Percentiles rank a stretch among this genome's conserved stretches.
Evolutionary conservation across 2,113 vertebrate genomes (phyloP).

Genomic region (Clarias magur): DNA sequence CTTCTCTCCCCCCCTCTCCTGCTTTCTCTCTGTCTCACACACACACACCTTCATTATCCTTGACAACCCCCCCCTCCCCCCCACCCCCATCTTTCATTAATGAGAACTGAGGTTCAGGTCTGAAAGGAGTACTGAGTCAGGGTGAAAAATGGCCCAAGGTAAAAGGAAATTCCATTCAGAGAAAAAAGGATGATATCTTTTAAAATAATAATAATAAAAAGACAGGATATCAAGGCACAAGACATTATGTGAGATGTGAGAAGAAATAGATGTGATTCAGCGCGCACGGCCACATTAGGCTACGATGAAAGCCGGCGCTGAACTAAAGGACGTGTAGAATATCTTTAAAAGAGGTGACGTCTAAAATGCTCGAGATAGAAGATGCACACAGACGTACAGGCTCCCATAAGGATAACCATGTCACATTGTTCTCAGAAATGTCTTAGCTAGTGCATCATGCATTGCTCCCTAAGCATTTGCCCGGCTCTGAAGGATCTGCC

Average conservation of each 20-base stretch:
- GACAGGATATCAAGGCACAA: slow-evolving; percentile 13
- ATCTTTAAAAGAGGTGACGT: slow-evolving; percentile 20
- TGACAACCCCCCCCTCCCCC: background rate
- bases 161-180: slow-evolving; percentile 43
- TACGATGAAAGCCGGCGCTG: slow-evolving; percentile 3
- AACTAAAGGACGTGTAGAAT: slow-evolving; percentile 29
- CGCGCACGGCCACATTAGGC: slow-evolving; percentile 12
- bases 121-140: slow-evolving; percentile 23
- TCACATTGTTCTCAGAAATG: slow-evolving; percentile 18
- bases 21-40: background rate
- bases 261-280: slow-evolving; percentile 8
- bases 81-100: slow-evolving; percentile 41
- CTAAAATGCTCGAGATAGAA: slow-evolving; percentile 23
- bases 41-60: background rate
- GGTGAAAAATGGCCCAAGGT: slow-evolving; percentile 35
- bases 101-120: slow-evolving; percentile 35
- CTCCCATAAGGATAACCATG: background rate
- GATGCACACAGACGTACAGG: slow-evolving; percentile 4
- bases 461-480: background rate
- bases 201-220: slow-evolving; percentile 11
- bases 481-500: background rate
- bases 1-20: too few species aligned
- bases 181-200: slow-evolving; percentile 2
- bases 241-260: slow-evolving; percentile 31
- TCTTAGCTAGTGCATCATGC: background rate